Evolutionary conservation across 2,888 invertebrate species (phyloP).

Genomic region (Lasioglossum lativentre): DNA sequence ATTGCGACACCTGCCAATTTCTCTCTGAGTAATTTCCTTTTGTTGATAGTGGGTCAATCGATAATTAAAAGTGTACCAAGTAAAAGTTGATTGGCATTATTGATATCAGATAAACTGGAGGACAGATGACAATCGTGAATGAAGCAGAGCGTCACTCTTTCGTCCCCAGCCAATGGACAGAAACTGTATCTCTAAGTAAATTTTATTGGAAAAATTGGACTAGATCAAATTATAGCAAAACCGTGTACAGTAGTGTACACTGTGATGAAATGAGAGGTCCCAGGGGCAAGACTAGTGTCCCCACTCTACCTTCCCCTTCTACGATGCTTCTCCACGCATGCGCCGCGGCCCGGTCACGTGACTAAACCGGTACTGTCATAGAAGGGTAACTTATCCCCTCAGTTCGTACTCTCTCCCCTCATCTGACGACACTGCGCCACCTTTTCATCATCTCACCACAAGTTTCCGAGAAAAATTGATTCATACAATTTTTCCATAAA

Average conservation of each 20-base stretch:
- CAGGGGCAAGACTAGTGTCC: too few relatives aligned
- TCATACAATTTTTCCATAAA: not conserved
- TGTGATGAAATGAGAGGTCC: too few relatives aligned
- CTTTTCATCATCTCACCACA: too few relatives aligned
- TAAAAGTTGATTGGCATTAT: not conserved
- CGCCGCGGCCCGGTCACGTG: too few relatives aligned
- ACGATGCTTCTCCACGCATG: too few relatives aligned
- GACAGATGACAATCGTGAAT: too few relatives aligned
- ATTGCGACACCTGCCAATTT: not conserved
- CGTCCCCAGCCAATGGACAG: not conserved
- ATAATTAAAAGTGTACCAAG: not conserved
- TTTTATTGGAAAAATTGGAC: not conserved
- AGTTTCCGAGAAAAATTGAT: not conserved
- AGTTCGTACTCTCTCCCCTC: too few relatives aligned
- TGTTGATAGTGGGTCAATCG: not conserved
- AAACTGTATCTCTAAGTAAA: not conserved
- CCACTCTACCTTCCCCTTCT: too few relatives aligned
- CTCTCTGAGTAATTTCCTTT: not conserved
- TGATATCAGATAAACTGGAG: not conserved
- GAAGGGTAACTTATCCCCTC: too few relatives aligned
- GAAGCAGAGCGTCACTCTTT: not conserved
- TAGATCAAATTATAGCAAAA: not conserved
- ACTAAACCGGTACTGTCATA: too few relatives aligned
- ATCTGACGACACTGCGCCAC: too few relatives aligned
- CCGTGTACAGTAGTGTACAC: too few relatives aligned